phyloP scores from a whole-genome alignment of 2,797 vertebrate species.

The Bryconaethiops microstoma region DNA sequence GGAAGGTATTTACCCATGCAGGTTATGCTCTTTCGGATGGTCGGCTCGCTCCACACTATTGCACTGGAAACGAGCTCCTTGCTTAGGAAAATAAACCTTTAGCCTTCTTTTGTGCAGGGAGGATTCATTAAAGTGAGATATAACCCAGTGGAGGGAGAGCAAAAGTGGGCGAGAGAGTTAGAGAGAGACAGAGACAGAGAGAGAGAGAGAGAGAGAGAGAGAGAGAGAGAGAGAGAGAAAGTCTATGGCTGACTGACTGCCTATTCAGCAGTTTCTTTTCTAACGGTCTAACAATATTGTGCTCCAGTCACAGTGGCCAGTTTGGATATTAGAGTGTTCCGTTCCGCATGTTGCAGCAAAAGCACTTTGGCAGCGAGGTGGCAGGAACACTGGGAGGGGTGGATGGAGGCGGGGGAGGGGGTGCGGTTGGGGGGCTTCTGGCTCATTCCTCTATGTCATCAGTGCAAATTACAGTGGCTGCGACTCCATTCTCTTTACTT shows the following conservation, averaged over 20 bases:
- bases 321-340: slow-evolving; percentile 65
- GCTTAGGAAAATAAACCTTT: slow-evolving; percentile 51
- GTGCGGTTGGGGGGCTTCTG: slow-evolving; percentile 53
- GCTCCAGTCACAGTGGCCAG: slow-evolving; percentile 59
- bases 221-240: slow-evolving; percentile 16
- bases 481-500: slow-evolving; percentile 58
- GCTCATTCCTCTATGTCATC: slow-evolving; percentile 63
- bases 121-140: slow-evolving; percentile 54
- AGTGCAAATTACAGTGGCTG: slow-evolving; percentile 67
- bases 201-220: slow-evolving; percentile 7
- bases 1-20: slow-evolving; percentile 47
- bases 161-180: neutral
- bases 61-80: slow-evolving; percentile 41
- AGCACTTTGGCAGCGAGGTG: slow-evolving; percentile 65
- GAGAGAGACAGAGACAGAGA: too few species aligned
- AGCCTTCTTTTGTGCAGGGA: slow-evolving; percentile 27
- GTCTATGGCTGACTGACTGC: slow-evolving; percentile 60
- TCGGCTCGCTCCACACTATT: slow-evolving; percentile 32
- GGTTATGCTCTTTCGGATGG: slow-evolving; percentile 24
- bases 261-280: slow-evolving; percentile 61
- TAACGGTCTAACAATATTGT: slow-evolving; percentile 58
- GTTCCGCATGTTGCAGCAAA: slow-evolving; percentile 60
- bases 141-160: slow-evolving; percentile 42
- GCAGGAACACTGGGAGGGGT: neutral
- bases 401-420: neutral